Conservation (phyloP, 2,888 invertebrate genomes). For the Entomobrya multifasciata region DNA sequence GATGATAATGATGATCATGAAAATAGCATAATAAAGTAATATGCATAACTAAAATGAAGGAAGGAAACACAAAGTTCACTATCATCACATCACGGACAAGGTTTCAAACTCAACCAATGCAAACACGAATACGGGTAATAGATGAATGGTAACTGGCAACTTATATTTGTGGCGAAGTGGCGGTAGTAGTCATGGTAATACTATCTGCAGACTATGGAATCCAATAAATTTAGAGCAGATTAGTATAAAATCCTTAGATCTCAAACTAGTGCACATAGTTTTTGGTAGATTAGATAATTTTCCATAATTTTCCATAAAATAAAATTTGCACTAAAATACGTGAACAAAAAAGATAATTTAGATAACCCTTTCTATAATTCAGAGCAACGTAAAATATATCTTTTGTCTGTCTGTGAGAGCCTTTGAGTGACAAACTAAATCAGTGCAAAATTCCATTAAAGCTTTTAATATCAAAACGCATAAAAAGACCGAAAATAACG, state of each 20-base stretch:
- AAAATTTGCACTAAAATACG: too few species aligned
- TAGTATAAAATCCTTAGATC: constrained; percentile 3
- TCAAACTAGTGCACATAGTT: too few species aligned
- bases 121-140: background rate
- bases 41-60: background rate
- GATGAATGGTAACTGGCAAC: constrained; percentile 14
- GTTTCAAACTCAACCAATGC: background rate
- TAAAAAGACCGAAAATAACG: background rate
- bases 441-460: background rate
- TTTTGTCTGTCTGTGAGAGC: background rate
- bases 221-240: background rate
- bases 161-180: background rate
- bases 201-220: background rate
- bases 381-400: background rate
- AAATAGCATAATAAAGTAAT: background rate
- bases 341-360: too few species aligned
- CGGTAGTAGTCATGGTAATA: background rate
- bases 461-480: background rate
- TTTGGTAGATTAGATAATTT: too few species aligned
- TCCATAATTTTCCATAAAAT: too few species aligned
- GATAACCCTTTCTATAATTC: too few species aligned
- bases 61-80: background rate
- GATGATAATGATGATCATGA: background rate
- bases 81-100: background rate
- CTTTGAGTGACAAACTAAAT: background rate